Evolutionary conservation across 2,797 vertebrate species (phyloP).

Genomic region (Protosalanx chinensis): DNA sequence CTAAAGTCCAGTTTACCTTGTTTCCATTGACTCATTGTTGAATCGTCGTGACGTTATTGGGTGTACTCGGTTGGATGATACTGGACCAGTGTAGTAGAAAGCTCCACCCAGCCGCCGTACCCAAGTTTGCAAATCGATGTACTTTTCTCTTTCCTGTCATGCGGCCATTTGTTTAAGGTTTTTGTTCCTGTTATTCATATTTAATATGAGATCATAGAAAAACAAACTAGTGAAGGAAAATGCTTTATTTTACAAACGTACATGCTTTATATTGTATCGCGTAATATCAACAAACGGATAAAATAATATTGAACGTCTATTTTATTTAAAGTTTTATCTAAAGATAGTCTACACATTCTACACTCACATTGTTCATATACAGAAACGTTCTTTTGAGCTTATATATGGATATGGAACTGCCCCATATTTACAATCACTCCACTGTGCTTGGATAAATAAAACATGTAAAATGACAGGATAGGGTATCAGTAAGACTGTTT

Average conservation of each 20-base stretch:
- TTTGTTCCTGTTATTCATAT: neutral
- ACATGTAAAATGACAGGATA: neutral
- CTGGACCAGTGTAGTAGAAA: neutral
- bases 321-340: neutral
- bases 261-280: neutral
- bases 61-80: no score
- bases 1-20: no score
- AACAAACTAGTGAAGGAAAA: neutral
- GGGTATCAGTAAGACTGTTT: neutral
- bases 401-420: no score
- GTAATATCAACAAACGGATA: neutral
- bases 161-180: no score
- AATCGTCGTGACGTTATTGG: no score
- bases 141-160: neutral
- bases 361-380: conserved; percentile 11
- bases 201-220: neutral
- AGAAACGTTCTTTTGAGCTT: conserved; percentile 21
- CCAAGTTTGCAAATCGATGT: neutral
- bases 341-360: neutral
- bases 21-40: no score
- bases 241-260: neutral
- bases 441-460: conserved; percentile 2
- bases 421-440: neutral
- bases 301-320: neutral
- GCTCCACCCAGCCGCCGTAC: neutral